Evolutionary conservation across 1,140 invertebrate genomes (phyloP), one percentile per base, ranked within the genome.

Genomic region (Philaenus spumarius): DNA sequence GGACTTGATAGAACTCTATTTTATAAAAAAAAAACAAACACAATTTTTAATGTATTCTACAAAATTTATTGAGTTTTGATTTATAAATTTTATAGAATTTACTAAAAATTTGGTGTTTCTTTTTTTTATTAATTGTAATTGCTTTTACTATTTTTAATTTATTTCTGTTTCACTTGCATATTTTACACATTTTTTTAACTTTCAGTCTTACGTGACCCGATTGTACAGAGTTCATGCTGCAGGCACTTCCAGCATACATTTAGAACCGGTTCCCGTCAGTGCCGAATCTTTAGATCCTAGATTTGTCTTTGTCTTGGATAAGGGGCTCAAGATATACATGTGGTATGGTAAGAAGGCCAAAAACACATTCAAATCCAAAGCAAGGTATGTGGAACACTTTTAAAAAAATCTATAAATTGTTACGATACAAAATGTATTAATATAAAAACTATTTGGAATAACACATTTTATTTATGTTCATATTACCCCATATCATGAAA

Each of bases 271-370:
- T 14, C 71, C 83, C 0, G 76, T 93, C 14, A 67, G 69, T 20
- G 70, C 75, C 1, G 72, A 79, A 34, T 89, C 89, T 1, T 75
- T 99, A 39, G 96, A 99, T 81, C 85, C 90, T 1, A 74, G 89
- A 59, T 94, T 86, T 76, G 94, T 97, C 0, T 99, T 96, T 73
- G 76, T 99, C 12, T 71, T 99, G 14, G 96, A 99, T 71, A 81
- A 80, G 52, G 93, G 93, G 6, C 81, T 84, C 46, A 85, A 84
- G 67, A 89, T 98, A 60, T 96, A 84, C 72, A 80, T 98, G 58
- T 98, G 96, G 95, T 86, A 85, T 71, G 95, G 97, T 11, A 87
- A 86, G 61, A 89, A 86, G 67, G 86, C 94, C 0, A 98, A 96
- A 73, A 95, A 94, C 67, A 97, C 95, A 0, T 79, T 98, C 0